Evolutionary conservation across 2,113 vertebrate species (phyloP), one percentile per base, ranked within the genome.

Genomic region (Paradoxurus hermaphroditus): DNA sequence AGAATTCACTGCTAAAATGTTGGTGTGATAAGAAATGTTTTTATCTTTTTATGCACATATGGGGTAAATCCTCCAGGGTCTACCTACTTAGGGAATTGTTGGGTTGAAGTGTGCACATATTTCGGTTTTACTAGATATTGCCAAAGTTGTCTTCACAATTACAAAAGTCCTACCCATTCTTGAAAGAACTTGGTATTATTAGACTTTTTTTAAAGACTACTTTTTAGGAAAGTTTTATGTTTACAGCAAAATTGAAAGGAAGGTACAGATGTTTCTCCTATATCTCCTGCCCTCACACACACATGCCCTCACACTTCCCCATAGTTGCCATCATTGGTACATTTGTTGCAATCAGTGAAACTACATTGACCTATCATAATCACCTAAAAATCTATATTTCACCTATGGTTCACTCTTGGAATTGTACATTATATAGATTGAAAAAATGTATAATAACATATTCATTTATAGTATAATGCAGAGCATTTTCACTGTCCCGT

Each of bases 51-150:
- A 59, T 51, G 59, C 18, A 65, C 1, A 29, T 51, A 53, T 46
- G 4, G 91, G 67, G 19, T 67, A 90, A 68, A 62, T 86, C 29
- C 51, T 79, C 36, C 56, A 68, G 41, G 49, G 18, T 68, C 62
- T 91, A 34, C 67, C 62, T 91, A 34, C 67, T 67, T 70, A 51
- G 49, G 39, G 10, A 82, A 77, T 91, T 86, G 41, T 91, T 86
- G 49, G 13, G 36, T 34, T 78, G 25, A 59, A 65, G 21, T 51
- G 23, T 12, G 21, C 27, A 59, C 27, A n/a, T 59, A 90, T 93
- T 95, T 95, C 63, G 49, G 23, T 46, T 97, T 86, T 90, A 56
- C 9, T 78, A 85, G n/a, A 62, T n/a, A 94, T 39, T 81, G 31
- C 44, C 51, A 81, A 72, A 73, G 79, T 91, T 23, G 3, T 77